These are phyloP conservation scores for Aromia moschata DNA, from an alignment of 2,888 invertebrate species.

Conservation along the genomic window DNA sequence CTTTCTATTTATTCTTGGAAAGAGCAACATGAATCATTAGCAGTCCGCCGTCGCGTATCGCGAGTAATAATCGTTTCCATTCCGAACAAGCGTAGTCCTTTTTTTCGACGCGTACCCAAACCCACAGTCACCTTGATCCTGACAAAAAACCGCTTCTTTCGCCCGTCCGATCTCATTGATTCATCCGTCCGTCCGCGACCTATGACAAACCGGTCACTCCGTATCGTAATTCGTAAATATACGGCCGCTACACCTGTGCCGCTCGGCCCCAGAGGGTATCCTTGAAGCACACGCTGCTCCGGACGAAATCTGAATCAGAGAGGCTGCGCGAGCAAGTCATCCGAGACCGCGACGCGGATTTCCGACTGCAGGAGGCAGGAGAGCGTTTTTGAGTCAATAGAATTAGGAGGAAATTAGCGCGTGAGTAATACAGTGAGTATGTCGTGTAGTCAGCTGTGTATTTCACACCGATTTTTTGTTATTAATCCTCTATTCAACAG, in stretches of 20 bases:
- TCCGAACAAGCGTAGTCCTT: too few species aligned
- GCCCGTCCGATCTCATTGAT: background rate
- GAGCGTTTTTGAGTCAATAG: too few species aligned
- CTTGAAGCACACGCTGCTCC: constrained; percentile 2
- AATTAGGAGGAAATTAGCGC: too few species aligned
- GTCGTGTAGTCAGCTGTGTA: too few species aligned
- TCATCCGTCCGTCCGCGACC: constrained; percentile 16
- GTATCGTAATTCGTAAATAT: too few species aligned
- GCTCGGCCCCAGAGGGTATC: background rate
- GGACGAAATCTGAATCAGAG: constrained; percentile 14
- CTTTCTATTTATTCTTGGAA: too few species aligned
- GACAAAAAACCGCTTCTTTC: background rate
- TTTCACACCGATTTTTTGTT: too few species aligned
- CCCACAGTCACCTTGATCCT: background rate
- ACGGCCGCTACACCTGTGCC: background rate
- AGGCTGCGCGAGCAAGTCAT: constrained; percentile 1
- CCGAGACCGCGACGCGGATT: constrained; percentile 5
- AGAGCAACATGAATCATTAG: too few species aligned
- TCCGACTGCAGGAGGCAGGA: constrained; percentile 4
- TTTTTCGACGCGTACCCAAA: background rate
- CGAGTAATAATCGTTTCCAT: too few species aligned
- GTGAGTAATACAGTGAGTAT: too few species aligned
- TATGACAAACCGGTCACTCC: constrained; percentile 23
- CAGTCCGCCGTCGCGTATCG: too few species aligned
- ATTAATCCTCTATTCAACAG: too few species aligned